Evolutionary conservation across 2,888 invertebrate genomes (phyloP).

Genomic region (Branchellion lobata): DNA sequence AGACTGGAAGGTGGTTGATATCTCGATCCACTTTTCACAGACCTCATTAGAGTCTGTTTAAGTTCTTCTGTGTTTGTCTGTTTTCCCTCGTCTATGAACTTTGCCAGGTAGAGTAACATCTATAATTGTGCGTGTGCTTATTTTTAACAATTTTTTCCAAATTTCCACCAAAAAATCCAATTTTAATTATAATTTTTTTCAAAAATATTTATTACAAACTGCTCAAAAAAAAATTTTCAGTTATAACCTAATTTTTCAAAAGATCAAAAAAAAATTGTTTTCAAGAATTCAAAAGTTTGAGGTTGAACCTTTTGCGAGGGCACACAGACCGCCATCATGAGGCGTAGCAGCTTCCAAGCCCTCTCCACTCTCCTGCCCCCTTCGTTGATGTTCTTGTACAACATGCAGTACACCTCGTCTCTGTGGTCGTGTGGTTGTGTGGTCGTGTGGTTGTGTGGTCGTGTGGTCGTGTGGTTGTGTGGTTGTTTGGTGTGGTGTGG

Average conservation of each 20-base stretch:
- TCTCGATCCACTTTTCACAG: conserved; percentile 46
- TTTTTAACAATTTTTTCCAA: too few species aligned
- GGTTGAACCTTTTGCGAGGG: conserved; percentile 45
- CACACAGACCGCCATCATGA: conserved; percentile 31
- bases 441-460: too few species aligned
- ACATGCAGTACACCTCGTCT: conserved; percentile 49
- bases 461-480: too few species aligned
- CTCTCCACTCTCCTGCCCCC: conserved; percentile 31
- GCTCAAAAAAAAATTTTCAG: too few species aligned
- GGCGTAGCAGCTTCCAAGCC: conserved; percentile 43
- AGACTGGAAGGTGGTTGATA: conserved; percentile 51
- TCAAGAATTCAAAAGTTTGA: too few species aligned
- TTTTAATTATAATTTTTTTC: too few species aligned
- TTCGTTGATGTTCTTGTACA: conserved; percentile 45
- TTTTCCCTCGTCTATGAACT: conserved; percentile 36
- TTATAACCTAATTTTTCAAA: too few species aligned
- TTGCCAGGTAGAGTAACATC: conserved; percentile 41
- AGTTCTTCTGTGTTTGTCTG: not conserved
- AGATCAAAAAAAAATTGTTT: too few species aligned
- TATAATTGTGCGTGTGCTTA: not conserved
- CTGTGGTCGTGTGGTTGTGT: too few species aligned
- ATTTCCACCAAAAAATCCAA: too few species aligned
- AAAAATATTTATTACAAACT: too few species aligned
- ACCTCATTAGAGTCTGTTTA: conserved; percentile 29
- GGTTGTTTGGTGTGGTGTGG: too few species aligned